Evolutionary conservation across 92 coral and sea anemone genomes (phyloP).

Genomic region (Bergia sp.): DNA sequence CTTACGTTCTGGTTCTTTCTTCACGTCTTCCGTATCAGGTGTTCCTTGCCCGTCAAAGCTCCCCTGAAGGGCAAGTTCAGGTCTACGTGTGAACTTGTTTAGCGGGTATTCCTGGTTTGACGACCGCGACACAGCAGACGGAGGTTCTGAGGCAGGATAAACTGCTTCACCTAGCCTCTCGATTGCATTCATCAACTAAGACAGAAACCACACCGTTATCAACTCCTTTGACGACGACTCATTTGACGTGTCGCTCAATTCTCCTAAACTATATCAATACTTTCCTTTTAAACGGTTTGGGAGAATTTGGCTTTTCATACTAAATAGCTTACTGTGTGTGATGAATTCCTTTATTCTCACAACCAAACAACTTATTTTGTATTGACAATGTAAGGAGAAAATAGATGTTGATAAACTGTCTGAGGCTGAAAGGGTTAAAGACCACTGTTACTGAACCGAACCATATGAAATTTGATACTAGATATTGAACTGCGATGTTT

Average conservation of each 20-base stretch:
- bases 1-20: not conserved
- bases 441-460: not conserved
- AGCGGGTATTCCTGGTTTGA: not conserved
- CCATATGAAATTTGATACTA: no score
- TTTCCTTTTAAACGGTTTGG: no score
- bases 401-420: no score
- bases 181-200: conserved; percentile 39
- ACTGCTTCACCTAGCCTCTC: conserved; percentile 42
- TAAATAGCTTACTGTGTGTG: no score
- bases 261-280: no score
- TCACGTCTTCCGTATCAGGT: not conserved
- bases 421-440: not conserved
- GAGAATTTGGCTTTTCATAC: no score
- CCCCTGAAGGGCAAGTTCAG: not conserved
- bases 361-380: no score
- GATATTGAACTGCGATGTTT: no score
- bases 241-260: no score
- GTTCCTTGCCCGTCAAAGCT: not conserved
- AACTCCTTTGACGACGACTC: not conserved
- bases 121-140: not conserved
- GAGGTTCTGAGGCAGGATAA: conserved; percentile 4
- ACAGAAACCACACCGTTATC: not conserved
- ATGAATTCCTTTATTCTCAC: no score
- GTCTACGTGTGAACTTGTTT: not conserved
- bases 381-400: no score